A percentile compares a stretch with the other conserved stretches of the same genome.
Evolutionary conservation across 2,113 vertebrate genomes (phyloP).

Genomic region (Mesitornis unicolor): DNA sequence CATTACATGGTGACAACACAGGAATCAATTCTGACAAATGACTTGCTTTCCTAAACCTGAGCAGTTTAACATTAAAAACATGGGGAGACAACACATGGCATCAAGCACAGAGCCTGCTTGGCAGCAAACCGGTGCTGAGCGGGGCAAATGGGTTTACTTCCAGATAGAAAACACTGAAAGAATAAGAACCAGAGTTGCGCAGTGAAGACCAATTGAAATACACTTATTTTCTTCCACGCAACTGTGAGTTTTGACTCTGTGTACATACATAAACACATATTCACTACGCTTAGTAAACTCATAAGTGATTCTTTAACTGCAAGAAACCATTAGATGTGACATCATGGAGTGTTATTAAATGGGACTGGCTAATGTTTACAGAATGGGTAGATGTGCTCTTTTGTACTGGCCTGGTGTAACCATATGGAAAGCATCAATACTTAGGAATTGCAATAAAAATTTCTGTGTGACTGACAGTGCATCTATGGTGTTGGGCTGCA

Average conservation of each 20-base stretch:
- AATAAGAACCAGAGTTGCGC: background rate
- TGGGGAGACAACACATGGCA: accelerated
- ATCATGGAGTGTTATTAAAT: background rate
- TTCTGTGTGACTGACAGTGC: accelerated
- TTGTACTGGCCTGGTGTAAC: background rate
- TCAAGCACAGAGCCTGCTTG: background rate
- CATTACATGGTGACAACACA: accelerated
- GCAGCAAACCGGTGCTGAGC: background rate
- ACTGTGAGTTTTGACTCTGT: background rate
- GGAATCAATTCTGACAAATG: background rate
- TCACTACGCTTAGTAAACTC: background rate
- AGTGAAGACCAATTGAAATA: background rate
- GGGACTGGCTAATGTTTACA: background rate
- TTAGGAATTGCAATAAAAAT: background rate
- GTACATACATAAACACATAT: background rate
- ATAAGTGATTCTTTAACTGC: background rate
- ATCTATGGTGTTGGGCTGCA: background rate
- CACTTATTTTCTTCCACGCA: background rate
- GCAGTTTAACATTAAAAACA: background rate
- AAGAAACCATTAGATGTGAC: background rate
- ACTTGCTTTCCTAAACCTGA: background rate
- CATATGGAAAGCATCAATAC: accelerated
- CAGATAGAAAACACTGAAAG: background rate
- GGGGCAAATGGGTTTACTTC: background rate
- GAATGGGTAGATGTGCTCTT: background rate